Evolutionary conservation across 2,797 vertebrate species (phyloP).

Genomic region (Peromyscus melanophrys): DNA sequence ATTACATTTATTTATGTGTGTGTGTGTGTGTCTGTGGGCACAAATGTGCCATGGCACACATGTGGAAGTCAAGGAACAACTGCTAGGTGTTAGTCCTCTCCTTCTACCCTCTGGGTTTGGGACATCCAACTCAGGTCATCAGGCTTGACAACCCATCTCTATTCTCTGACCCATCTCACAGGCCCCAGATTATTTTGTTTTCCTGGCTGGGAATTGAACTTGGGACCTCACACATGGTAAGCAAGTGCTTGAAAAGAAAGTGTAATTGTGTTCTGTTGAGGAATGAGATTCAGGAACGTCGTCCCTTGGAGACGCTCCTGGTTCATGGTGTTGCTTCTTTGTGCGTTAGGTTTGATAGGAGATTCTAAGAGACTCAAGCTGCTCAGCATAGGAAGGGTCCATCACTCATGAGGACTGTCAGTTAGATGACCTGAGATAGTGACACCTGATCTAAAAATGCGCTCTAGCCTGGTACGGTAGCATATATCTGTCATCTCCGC

Average conservation of each 20-base stretch:
- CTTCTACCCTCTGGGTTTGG: not conserved
- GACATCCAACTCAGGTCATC: not conserved
- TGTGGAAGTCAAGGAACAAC: not conserved
- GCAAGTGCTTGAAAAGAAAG: not conserved
- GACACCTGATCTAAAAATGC: not conserved
- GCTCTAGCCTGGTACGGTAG: not conserved
- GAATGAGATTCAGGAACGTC: not conserved
- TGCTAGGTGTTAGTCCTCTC: not conserved
- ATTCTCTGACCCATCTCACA: not conserved
- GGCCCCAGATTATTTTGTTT: not conserved
- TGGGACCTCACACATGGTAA: not conserved
- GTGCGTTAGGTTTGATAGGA: not conserved
- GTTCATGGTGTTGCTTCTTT: rapidly evolving
- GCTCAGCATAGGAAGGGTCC: too few relatives aligned
- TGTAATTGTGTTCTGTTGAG: not conserved
- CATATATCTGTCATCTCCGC: not conserved
- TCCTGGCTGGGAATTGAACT: not conserved
- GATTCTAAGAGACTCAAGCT: not conserved
- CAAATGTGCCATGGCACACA: too few relatives aligned
- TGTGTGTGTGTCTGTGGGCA: not conserved
- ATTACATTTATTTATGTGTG: not conserved
- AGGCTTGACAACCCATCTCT: not conserved
- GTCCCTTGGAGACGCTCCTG: too few relatives aligned
- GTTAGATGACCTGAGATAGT: not conserved
- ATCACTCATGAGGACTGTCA: not conserved